Evolutionary conservation across 2,113 vertebrate genomes (phyloP), one percentile per base, ranked within the genome.

Genomic region (Cheirogaleus medius): DNA sequence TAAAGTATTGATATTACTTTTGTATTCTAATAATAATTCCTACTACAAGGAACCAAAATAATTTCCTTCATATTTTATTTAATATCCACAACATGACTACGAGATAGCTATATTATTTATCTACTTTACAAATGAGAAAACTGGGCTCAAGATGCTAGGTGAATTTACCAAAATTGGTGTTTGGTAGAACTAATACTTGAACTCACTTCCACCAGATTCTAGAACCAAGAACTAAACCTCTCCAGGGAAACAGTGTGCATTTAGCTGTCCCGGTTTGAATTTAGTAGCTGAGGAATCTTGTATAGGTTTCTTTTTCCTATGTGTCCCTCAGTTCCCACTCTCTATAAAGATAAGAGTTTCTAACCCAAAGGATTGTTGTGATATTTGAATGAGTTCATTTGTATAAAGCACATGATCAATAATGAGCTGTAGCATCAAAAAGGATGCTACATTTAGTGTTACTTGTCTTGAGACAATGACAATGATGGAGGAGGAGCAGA

Each of bases 261-360:
- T 80, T 54, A 66, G 10, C 39, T n/a, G 12, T 47, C 23, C 32
- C 49, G 15, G 7, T 58, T 27, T 47, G 58, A 69, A 68, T 54
- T 78, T 60, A 58, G 25, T 13, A 85, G 29, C 7, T 74, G 14
- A 54, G 4, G 32, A 83, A 83, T 4, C 15, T 52, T 39, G 1
- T 10, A 34, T 0, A 21, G 17, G 2, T 84, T 68, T 87, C 5
- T 63, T 80, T 20, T 7, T 23, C 0, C 0, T 44, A 2, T 29
- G 3, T 17, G 14, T 20, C 8, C 10, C 23, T 90, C 34, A 7
- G 2, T 42, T 88, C 89, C 20, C 6, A 56, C 8, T 69, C 10
- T n/a, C 0, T 23, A 6, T 12, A 29, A 69, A 89, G 5, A 42
- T 54, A 58, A 56, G 8, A 32, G 3, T 25, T 44, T 49, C 27